Percentiles rank a stretch among this genome's conserved stretches.
Conservation (phyloP, 1,140 invertebrate genomes). For the Eciton burchellii region DNA sequence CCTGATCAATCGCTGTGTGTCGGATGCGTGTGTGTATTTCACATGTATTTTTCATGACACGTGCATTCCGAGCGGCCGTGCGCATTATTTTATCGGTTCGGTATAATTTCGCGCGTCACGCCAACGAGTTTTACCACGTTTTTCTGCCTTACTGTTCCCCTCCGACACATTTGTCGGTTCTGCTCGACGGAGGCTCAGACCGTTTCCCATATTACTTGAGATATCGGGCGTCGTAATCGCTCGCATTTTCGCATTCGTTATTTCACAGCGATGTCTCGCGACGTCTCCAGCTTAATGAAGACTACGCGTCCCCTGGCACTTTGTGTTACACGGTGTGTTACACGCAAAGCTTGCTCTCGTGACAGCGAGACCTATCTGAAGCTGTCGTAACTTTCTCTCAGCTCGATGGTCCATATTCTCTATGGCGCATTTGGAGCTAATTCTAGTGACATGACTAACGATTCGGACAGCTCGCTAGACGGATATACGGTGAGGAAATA, state of each 20-base stretch:
- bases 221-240: background rate
- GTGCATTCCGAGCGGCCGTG: background rate
- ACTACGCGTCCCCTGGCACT: constrained; percentile 2
- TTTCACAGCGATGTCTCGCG: constrained; percentile 6
- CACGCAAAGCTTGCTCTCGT: constrained; percentile 46
- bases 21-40: background rate
- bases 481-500: background rate
- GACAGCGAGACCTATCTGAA: constrained; percentile 17
- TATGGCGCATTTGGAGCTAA: background rate
- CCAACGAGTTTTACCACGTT: background rate
- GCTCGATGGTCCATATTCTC: background rate
- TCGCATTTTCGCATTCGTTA: constrained; percentile 26
- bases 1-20: background rate
- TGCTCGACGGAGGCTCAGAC: background rate
- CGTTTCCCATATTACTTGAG: background rate
- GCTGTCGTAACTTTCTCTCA: constrained; percentile 35
- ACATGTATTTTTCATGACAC: constrained; percentile 15
- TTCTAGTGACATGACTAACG: background rate
- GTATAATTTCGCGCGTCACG: constrained; percentile 30
- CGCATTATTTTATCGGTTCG: constrained; percentile 29
- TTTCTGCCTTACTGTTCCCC: background rate
- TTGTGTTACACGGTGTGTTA: constrained; percentile 13
- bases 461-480: background rate
- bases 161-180: constrained; percentile 8
- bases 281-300: constrained; percentile 17